These are phyloP conservation scores for Stichodactyla helianthus DNA, from an alignment of 64 coral and sea anemone genomes.

Conservation along the genomic window DNA sequence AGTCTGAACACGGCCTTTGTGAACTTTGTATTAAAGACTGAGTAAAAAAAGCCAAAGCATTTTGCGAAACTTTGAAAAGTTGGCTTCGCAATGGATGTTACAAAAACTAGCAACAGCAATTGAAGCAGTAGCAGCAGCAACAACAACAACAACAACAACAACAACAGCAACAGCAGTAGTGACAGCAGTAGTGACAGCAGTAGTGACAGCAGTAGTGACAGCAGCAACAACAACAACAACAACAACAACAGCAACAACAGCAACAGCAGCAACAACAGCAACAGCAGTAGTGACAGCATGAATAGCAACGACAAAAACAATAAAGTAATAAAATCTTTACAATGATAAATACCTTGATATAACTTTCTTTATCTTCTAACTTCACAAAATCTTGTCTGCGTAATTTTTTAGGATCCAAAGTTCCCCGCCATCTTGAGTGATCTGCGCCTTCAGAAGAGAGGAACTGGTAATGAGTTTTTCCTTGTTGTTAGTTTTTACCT, in stretches of 20 bases:
- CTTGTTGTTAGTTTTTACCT: no score
- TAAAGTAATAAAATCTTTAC: neutral
- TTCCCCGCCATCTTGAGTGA: constrained; percentile 44
- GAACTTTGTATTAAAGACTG: no score
- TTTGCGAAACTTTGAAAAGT: no score
- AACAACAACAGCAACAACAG: neutral
- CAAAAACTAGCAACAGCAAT: no score
- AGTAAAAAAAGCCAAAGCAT: no score
- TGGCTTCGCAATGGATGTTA: no score
- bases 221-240: neutral
- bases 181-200: neutral
- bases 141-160: neutral
- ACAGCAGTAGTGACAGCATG: neutral
- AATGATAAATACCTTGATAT: neutral
- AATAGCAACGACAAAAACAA: neutral
- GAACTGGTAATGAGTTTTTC: constrained; percentile 8
- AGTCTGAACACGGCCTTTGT: no score
- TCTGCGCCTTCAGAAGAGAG: constrained; percentile 44
- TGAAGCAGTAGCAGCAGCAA: neutral
- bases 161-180: neutral
- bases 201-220: neutral
- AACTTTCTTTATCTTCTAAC: neutral
- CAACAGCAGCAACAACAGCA: neutral
- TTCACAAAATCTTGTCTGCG: neutral
- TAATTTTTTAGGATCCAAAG: constrained; percentile 26